Conservation (phyloP, 2,113 vertebrate species). For the Tachycineta bicolor region DNA sequence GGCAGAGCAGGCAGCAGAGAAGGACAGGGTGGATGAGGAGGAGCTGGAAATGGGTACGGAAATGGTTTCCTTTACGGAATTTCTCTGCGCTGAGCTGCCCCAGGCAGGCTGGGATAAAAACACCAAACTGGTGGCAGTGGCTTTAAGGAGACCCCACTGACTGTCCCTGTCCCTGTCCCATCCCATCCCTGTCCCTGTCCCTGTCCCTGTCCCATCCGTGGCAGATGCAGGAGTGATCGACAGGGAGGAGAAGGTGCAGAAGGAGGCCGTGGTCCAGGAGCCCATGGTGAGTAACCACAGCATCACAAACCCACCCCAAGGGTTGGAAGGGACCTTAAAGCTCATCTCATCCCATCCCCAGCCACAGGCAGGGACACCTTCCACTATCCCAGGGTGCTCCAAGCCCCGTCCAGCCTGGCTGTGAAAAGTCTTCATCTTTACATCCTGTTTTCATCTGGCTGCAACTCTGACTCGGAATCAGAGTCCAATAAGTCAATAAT, state of each 20-base stretch:
- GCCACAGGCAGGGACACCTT: neutral
- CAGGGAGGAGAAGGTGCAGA: conserved; percentile 24
- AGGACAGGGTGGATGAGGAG: neutral
- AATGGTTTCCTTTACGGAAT: neutral
- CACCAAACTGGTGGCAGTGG: neutral
- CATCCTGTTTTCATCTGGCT: neutral
- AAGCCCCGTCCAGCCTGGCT: neutral
- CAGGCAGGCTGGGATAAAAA: fast-evolving
- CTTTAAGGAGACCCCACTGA: neutral
- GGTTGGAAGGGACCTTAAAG: neutral
- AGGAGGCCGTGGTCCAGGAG: neutral
- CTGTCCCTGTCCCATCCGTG: neutral
- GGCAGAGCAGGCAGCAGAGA: neutral
- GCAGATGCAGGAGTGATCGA: conserved; percentile 70
- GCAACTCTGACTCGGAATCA: neutral
- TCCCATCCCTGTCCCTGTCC: neutral
- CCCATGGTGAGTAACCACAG: conserved; percentile 22
- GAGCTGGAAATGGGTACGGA: conserved; percentile 48
- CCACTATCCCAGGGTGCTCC: neutral
- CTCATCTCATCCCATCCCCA: neutral
- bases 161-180: neutral
- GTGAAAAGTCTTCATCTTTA: neutral
- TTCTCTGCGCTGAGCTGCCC: neutral
- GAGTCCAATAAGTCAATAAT: neutral
- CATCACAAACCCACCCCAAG: neutral